Conservation (phyloP, 2,888 invertebrate genomes). For the Erannis defoliaria region DNA sequence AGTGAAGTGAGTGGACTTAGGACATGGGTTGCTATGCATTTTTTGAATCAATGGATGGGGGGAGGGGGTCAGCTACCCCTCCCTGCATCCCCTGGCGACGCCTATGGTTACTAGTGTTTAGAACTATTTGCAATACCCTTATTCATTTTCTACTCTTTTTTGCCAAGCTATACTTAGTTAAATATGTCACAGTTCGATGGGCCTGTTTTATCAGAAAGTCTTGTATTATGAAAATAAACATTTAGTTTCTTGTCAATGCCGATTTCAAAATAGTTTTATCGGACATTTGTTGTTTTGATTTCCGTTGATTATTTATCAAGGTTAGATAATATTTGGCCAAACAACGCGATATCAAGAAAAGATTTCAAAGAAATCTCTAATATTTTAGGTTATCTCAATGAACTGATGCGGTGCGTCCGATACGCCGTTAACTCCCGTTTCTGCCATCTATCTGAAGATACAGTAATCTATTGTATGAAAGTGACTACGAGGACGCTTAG, state of each 20-base stretch:
- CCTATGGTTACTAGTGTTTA: too few species aligned
- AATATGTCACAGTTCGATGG: neutral
- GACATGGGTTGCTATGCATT: too few species aligned
- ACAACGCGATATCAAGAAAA: neutral
- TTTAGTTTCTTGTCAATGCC: neutral
- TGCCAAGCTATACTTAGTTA: too few species aligned
- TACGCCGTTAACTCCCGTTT: slow-evolving; percentile 67
- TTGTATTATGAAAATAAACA: neutral
- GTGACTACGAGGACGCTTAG: slow-evolving; percentile 58
- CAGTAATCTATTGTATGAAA: slow-evolving; percentile 60
- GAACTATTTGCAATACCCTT: too few species aligned
- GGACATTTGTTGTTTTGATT: slow-evolving; percentile 5
- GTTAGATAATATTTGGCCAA: neutral
- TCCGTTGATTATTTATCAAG: neutral
- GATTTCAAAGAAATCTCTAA: neutral
- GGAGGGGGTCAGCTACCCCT: too few species aligned
- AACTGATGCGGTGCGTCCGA: slow-evolving; percentile 73
- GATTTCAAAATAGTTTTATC: neutral
- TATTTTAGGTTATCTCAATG: slow-evolving; percentile 73
- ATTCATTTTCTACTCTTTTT: too few species aligned
- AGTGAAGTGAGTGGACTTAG: too few species aligned
- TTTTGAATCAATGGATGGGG: too few species aligned
- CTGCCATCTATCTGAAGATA: slow-evolving; percentile 70
- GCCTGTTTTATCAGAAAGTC: neutral
- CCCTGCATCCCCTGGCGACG: too few species aligned